A percentile compares a stretch with the other conserved stretches of the same genome.
These are phyloP conservation scores for Spodoptera picta DNA, from an alignment of 2,888 invertebrate species.

Conservation along the genomic window DNA sequence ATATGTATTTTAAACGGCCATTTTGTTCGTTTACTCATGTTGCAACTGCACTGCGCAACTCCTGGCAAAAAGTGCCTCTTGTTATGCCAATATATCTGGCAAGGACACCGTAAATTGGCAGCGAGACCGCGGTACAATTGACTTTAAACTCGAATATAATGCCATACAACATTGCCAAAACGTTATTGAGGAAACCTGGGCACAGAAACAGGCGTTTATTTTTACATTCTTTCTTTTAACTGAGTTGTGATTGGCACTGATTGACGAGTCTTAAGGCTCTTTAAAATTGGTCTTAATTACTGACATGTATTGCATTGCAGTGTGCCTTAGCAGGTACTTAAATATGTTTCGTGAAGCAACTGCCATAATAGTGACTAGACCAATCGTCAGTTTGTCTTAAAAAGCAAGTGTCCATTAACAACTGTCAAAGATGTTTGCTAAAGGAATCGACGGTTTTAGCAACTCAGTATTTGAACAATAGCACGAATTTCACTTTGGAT, in stretches of 20 bases:
- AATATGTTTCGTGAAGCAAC: too few relatives aligned
- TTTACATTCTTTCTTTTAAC: too few relatives aligned
- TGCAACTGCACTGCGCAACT: conserved; percentile 80
- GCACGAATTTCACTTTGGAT: conserved; percentile 38
- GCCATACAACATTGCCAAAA: conserved; percentile 42
- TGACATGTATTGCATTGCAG: too few relatives aligned
- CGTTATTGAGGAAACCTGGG: conserved; percentile 28
- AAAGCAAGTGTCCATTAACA: too few relatives aligned
- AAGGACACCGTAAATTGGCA: conserved; percentile 53
- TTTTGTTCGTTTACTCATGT: conserved; percentile 68
- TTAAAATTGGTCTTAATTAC: too few relatives aligned
- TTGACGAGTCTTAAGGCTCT: too few relatives aligned
- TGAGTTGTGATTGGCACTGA: too few relatives aligned
- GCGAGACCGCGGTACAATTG: conserved; percentile 25
- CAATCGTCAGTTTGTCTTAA: too few relatives aligned
- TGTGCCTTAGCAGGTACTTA: too few relatives aligned
- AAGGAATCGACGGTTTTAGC: too few relatives aligned
- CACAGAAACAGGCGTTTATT: conserved; percentile 34
- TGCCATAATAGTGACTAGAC: too few relatives aligned
- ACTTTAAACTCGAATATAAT: conserved; percentile 35
- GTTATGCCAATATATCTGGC: conserved; percentile 61
- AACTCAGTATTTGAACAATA: conserved; percentile 16
- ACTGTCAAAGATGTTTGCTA: too few relatives aligned
- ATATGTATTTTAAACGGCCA: conserved; percentile 56
- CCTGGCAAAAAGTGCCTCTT: conserved; percentile 73